A percentile compares a stretch with the other conserved stretches of the same genome.
Evolutionary conservation across 1,140 invertebrate species (phyloP).

Genomic region (Druon quercuslanigerum): DNA sequence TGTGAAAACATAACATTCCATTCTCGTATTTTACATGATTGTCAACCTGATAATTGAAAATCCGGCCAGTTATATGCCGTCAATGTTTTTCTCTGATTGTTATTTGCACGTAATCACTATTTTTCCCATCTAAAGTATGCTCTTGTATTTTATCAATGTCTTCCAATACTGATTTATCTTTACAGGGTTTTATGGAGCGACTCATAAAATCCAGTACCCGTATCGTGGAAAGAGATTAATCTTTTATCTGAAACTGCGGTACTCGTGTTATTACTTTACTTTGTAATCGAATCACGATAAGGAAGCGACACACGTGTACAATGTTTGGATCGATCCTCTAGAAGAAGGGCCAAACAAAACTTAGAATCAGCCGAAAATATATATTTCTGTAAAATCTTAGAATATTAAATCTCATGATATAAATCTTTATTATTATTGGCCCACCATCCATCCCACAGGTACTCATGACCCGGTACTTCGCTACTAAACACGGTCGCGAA

Average conservation of each 20-base stretch:
- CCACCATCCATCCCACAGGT: too few relatives aligned
- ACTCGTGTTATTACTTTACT: conserved; percentile 23
- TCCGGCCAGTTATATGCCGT: neutral
- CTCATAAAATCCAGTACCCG: neutral
- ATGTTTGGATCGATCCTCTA: neutral
- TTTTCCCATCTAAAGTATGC: conserved; percentile 2
- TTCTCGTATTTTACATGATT: too few relatives aligned
- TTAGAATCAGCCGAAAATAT: too few relatives aligned
- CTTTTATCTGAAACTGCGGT: conserved; percentile 11
- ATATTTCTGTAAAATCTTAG: too few relatives aligned
- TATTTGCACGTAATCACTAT: neutral
- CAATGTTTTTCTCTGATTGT: conserved; percentile 3
- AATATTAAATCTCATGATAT: too few relatives aligned
- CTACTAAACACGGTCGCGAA: too few relatives aligned
- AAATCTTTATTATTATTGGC: too few relatives aligned
- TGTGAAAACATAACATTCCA: too few relatives aligned
- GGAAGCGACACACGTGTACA: conserved; percentile 3
- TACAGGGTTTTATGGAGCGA: neutral
- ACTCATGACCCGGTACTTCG: too few relatives aligned
- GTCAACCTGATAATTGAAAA: too few relatives aligned
- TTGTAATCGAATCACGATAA: conserved; percentile 25
- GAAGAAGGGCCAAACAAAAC: neutral
- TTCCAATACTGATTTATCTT: conserved; percentile 15
- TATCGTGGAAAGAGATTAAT: conserved; percentile 17
- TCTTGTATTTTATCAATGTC: conserved; percentile 7